Evolutionary conservation across 2,797 vertebrate genomes (phyloP).

Genomic region (Siniperca scherzeri): DNA sequence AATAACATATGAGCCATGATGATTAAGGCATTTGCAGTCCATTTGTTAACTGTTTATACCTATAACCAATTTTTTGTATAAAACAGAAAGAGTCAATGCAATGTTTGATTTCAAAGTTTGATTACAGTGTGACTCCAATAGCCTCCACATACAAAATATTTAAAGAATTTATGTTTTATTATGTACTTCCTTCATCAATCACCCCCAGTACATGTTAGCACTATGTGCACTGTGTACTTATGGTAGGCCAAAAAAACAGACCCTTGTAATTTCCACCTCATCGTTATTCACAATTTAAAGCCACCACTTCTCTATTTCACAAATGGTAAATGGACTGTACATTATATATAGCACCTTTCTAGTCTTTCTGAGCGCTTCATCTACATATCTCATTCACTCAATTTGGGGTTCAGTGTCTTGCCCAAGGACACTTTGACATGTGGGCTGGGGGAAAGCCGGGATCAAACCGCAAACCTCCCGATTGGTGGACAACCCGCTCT

Average conservation of each 20-base stretch:
- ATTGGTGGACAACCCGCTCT: no score
- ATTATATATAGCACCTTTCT: no score
- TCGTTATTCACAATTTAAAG: constrained; percentile 41
- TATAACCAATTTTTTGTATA: not conserved
- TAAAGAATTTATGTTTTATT: not conserved
- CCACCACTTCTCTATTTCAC: not conserved
- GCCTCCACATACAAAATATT: not conserved
- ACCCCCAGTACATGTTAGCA: not conserved
- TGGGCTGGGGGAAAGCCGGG: no score
- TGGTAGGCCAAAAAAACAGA: not conserved
- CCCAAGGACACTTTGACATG: no score
- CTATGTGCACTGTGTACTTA: not conserved
- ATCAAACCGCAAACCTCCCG: no score
- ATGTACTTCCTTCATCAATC: not conserved
- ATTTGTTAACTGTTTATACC: not conserved
- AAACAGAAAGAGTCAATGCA: not conserved
- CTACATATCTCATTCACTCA: no score
- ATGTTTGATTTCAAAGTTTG: not conserved
- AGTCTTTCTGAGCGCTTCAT: no score
- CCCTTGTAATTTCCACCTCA: constrained; percentile 8
- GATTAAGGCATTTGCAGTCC: not conserved
- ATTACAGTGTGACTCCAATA: not conserved
- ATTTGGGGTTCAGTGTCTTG: no score
- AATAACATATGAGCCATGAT: not conserved
- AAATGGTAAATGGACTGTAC: no score